phyloP scores from a whole-genome alignment of 2,888 invertebrate genomes.

The Caenorhabditis afra region DNA sequence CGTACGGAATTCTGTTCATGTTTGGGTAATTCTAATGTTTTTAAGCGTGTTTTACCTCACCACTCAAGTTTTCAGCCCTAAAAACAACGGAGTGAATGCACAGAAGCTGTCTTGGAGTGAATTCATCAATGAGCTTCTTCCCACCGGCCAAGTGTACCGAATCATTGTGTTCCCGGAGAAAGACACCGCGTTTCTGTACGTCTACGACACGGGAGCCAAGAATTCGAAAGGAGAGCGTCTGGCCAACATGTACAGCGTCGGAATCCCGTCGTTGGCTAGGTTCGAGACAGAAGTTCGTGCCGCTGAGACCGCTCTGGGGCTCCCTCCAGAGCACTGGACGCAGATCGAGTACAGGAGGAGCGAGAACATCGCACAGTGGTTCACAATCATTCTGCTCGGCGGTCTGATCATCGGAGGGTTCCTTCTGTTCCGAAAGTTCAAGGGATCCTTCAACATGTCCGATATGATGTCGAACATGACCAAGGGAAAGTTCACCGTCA shows the following conservation, averaged over 20 bases:
- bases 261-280: slow-evolving; percentile 88
- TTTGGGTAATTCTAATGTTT: slow-evolving; percentile 34
- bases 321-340: slow-evolving; percentile 77
- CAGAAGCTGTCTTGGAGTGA: slow-evolving; percentile 91
- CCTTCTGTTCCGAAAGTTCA: slow-evolving; percentile 69
- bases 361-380: slow-evolving; percentile 70
- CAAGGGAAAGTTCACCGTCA: slow-evolving; percentile 91
- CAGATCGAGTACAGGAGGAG: slow-evolving; percentile 71
- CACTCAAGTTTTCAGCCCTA: slow-evolving; percentile 31
- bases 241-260: slow-evolving; percentile 85
- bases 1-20: slow-evolving; percentile 72
- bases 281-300: slow-evolving; percentile 93
- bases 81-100: slow-evolving; percentile 26
- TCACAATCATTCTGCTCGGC: slow-evolving; percentile 62
- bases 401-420: slow-evolving; percentile 67
- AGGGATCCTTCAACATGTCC: slow-evolving; percentile 69
- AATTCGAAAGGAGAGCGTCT: slow-evolving; percentile 68
- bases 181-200: slow-evolving; percentile 65
- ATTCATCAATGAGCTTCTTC: slow-evolving; percentile 93
- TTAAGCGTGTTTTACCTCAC: neutral
- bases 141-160: slow-evolving; percentile 88
- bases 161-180: slow-evolving; percentile 73
- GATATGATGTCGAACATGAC: slow-evolving; percentile 74
- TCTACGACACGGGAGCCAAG: slow-evolving; percentile 67
- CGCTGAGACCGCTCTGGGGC: slow-evolving; percentile 85